Evolutionary conservation across 2,888 invertebrate genomes (phyloP).

Genomic region (Brassicogethes aeneus): DNA sequence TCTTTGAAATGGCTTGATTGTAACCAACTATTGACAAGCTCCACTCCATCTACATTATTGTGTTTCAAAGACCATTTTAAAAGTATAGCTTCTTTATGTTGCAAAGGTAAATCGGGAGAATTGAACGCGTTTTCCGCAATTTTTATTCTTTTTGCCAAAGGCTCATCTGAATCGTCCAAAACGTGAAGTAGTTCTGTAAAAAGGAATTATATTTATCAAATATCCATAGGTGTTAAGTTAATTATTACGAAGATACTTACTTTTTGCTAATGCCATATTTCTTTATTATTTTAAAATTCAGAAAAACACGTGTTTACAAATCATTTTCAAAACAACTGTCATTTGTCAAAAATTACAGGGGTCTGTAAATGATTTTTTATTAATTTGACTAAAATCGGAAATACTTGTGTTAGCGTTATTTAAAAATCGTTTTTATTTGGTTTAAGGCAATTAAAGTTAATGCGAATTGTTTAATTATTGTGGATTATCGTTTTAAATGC

Average conservation of each 20-base stretch:
- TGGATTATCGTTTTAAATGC: too few relatives aligned
- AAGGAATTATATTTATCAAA: neutral
- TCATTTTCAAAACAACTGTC: neutral
- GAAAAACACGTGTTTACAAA: slow-evolving; percentile 5
- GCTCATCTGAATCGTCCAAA: slow-evolving; percentile 26
- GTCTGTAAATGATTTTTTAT: too few relatives aligned
- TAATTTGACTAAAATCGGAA: too few relatives aligned
- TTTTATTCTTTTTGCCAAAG: slow-evolving; percentile 28
- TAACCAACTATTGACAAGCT: slow-evolving; percentile 23
- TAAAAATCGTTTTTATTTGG: too few relatives aligned
- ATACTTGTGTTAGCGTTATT: too few relatives aligned
- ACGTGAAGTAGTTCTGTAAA: slow-evolving; percentile 26
- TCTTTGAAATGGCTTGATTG: slow-evolving; percentile 24
- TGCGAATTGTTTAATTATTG: too few relatives aligned
- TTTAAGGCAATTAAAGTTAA: too few relatives aligned
- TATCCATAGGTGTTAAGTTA: neutral
- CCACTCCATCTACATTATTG: slow-evolving; percentile 18
- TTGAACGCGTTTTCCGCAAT: slow-evolving; percentile 31
- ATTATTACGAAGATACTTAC: neutral
- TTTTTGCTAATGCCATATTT: slow-evolving; percentile 11
- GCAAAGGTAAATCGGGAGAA: slow-evolving; percentile 21
- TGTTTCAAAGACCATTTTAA: slow-evolving; percentile 26
- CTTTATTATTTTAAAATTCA: neutral
- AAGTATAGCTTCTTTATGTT: slow-evolving; percentile 24
- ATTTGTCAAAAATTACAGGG: too few relatives aligned